Evolutionary conservation across 2,113 vertebrate species (phyloP).

Genomic region (Toxotes jaculatrix): DNA sequence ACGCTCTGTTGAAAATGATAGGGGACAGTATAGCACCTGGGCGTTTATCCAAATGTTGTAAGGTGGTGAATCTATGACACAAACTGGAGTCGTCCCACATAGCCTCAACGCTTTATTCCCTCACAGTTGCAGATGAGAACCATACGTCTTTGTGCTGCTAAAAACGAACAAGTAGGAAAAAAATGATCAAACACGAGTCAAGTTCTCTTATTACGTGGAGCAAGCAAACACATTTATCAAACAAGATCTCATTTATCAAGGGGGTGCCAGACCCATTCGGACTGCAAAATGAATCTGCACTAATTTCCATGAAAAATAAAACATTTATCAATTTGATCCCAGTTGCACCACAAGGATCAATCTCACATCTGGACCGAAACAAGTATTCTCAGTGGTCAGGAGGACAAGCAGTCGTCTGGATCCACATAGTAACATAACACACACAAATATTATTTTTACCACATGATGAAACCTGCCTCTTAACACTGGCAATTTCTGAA

Average conservation of each 20-base stretch:
- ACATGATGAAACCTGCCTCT: conserved; percentile 36
- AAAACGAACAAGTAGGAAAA: conserved; percentile 7
- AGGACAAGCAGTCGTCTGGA: not conserved
- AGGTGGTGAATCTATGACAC: conserved; percentile 10
- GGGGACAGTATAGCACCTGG: conserved; percentile 1
- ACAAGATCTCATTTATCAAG: conserved; percentile 42
- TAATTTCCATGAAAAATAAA: conserved; percentile 45
- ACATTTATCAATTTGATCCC: conserved; percentile 45
- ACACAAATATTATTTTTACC: not conserved
- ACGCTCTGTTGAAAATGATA: conserved; percentile 39
- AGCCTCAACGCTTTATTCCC: not conserved
- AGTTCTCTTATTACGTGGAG: conserved; percentile 26
- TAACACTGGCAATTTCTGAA: conserved; percentile 23
- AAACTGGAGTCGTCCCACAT: conserved; percentile 43
- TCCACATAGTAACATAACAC: not conserved
- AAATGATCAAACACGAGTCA: conserved; percentile 1
- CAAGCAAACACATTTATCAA: conserved; percentile 41
- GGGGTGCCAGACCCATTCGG: conserved; percentile 37
- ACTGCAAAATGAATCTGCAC: conserved; percentile 26
- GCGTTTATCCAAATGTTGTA: conserved; percentile 27
- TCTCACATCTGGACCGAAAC: conserved; percentile 8
- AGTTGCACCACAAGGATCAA: not conserved
- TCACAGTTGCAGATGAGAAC: not conserved
- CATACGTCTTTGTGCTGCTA: conserved; percentile 12
- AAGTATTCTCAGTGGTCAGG: not conserved